Percentiles rank a stretch among this genome's conserved stretches.
Conservation (phyloP, 1,140 invertebrate genomes). For the Caenorhabditis tropicalis region DNA sequence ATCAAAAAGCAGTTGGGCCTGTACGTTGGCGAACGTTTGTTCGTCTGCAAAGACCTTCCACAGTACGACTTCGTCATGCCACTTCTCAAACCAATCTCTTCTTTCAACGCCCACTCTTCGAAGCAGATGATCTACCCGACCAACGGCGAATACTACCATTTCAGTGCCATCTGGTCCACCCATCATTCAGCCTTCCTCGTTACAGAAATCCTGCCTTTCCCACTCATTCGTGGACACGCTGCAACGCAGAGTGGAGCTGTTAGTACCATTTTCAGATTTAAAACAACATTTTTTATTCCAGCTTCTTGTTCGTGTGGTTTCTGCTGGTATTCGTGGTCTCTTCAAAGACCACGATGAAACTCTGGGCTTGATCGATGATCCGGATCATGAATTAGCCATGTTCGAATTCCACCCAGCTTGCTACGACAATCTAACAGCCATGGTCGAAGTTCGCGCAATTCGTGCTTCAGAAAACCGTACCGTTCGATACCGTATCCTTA, state of each 20-base stretch:
- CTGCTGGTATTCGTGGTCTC: not conserved
- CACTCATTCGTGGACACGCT: not conserved
- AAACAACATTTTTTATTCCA: not conserved
- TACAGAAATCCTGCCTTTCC: not conserved
- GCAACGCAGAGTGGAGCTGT: not conserved
- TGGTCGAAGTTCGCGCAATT: not conserved
- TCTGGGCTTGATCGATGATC: conserved; percentile 5
- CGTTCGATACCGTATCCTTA: not conserved
- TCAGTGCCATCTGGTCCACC: not conserved
- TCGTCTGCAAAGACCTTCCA: not conserved
- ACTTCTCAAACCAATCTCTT: not conserved
- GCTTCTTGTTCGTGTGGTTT: not conserved
- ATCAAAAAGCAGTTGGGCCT: not conserved
- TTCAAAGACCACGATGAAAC: not conserved
- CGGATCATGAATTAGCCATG: not conserved
- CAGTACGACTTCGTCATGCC: conserved; percentile 28
- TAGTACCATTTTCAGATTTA: not conserved
- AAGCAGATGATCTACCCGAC: not conserved
- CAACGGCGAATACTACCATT: conserved; percentile 19
- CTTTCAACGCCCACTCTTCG: not conserved
- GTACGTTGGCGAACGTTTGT: not conserved
- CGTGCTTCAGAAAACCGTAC: not conserved
- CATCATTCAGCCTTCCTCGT: not conserved
- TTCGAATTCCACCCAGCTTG: not conserved
- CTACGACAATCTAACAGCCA: not conserved